Evolutionary conservation across 92 coral and sea anemone species (phyloP).

Genomic region (Anthopleura xanthogrammica): DNA sequence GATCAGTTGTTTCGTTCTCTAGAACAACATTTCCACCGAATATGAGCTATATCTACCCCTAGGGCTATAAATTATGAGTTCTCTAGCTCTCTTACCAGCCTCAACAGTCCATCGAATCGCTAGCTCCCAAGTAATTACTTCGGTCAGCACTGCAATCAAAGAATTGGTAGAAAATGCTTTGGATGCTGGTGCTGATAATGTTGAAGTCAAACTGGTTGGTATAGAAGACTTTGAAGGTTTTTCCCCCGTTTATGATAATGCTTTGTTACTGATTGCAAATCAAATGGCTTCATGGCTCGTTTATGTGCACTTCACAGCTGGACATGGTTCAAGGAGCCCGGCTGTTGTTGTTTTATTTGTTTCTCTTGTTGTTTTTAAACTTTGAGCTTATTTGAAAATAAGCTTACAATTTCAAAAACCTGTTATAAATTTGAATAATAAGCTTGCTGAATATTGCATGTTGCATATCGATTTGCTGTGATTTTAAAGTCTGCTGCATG

Average conservation of each 20-base stretch:
- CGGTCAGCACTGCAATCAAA: conserved; percentile 80
- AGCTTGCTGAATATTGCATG: too few relatives aligned
- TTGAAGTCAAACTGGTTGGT: conserved; percentile 88
- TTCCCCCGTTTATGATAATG: neutral
- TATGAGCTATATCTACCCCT: neutral
- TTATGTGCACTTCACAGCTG: too few relatives aligned
- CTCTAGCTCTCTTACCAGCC: conserved; percentile 66
- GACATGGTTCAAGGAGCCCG: too few relatives aligned
- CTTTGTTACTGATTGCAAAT: neutral
- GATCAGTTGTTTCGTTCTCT: conserved; percentile 13
- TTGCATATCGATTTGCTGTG: too few relatives aligned
- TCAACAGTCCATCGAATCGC: conserved; percentile 87
- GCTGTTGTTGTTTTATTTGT: too few relatives aligned
- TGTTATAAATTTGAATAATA: too few relatives aligned
- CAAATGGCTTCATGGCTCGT: neutral
- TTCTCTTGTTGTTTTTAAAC: too few relatives aligned
- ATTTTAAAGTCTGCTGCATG: too few relatives aligned
- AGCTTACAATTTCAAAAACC: too few relatives aligned
- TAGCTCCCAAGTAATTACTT: conserved; percentile 90
- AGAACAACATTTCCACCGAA: neutral
- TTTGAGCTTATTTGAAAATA: too few relatives aligned
- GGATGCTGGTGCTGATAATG: conserved; percentile 89
- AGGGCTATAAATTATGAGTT: conserved; percentile 20
- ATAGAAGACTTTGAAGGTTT: neutral
- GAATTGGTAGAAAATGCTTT: conserved; percentile 91